Evolutionary conservation across 2,888 invertebrate species (phyloP), one percentile per base, ranked within the genome.

Genomic region (Agonum fuliginosum): DNA sequence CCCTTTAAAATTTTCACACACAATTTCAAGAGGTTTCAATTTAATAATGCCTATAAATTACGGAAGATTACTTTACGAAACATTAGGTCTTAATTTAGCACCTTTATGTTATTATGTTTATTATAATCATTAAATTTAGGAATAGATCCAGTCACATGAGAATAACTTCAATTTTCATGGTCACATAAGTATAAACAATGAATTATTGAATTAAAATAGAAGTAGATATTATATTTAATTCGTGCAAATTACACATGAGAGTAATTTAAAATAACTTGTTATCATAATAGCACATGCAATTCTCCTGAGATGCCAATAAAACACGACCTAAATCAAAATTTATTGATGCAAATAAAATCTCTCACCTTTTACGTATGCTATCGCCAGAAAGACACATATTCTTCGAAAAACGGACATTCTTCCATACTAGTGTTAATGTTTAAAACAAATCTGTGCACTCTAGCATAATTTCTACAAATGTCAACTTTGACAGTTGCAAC

Each of bases 401-500:
- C 75, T 67, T 48, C 67, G 67, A 48, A 75, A 75, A 75, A 75
- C 48, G 67, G 27, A 75, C 75, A 75, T 75, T 75, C 75, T 75
- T 67, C 75, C 75, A 75, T 75, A 65, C 75, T 75, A 75, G 37
- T 67, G 17, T 67, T 51, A 75, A 75, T 48, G 14, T 46, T 67
- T 75, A 37, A 75, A 48, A 75, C 73, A 30, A 75, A 67, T 37
- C 41, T 48, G 24, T 34, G 30, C 67, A 67, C 67, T 65, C 20
- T 48, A 37, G 67, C 75, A 75, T 75, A 51, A 48, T 67, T 75
- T 12, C 43, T 19, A 34, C 34, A 75, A 75, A 67, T 75, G 75
- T 75, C 75, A 75, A 65, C 67, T 75, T 75, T 75, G 75, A 77
- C 77, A 77, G 70, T 77, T 77, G 54, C 34, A 58, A 77, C 77